These are phyloP conservation scores for Elanus axillaris DNA, from an alignment of 2,113 vertebrate genomes.

Conservation along the genomic window DNA sequence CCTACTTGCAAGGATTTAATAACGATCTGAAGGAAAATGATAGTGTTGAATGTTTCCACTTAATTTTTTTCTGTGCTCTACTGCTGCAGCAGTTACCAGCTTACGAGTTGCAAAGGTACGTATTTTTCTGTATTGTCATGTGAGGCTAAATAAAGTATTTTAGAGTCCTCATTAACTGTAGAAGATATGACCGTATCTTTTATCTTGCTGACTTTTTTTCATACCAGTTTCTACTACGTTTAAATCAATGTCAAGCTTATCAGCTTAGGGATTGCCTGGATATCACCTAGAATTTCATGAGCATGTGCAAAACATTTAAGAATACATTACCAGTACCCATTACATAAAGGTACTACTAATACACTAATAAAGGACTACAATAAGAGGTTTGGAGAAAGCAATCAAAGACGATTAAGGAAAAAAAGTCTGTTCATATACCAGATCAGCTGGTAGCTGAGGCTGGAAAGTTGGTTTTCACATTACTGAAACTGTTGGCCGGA, in stretches of 20 bases:
- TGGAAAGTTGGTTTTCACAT: background rate
- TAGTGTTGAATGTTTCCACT: background rate
- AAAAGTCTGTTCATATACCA: too few species aligned
- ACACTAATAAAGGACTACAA: background rate
- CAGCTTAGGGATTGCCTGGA: background rate
- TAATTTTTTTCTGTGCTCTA: background rate
- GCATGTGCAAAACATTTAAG: background rate
- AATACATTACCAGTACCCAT: background rate
- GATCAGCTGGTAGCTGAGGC: accelerated
- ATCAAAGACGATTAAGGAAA: too few species aligned
- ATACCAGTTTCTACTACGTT: background rate
- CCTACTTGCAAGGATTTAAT: background rate
- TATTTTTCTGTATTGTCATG: background rate
- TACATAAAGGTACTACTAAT: background rate
- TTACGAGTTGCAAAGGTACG: background rate
- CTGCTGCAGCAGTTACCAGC: background rate
- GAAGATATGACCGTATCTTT: background rate
- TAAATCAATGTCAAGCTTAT: background rate
- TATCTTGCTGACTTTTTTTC: background rate
- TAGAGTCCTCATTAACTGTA: background rate
- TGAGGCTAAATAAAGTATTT: background rate
- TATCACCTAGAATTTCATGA: background rate
- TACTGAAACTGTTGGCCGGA: background rate
- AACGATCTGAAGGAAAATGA: background rate
- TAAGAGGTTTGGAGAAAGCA: too few species aligned